Evolutionary conservation across 1,140 invertebrate genomes (phyloP), one percentile per base, ranked within the genome.

Genomic region (Microplitis mediator): DNA sequence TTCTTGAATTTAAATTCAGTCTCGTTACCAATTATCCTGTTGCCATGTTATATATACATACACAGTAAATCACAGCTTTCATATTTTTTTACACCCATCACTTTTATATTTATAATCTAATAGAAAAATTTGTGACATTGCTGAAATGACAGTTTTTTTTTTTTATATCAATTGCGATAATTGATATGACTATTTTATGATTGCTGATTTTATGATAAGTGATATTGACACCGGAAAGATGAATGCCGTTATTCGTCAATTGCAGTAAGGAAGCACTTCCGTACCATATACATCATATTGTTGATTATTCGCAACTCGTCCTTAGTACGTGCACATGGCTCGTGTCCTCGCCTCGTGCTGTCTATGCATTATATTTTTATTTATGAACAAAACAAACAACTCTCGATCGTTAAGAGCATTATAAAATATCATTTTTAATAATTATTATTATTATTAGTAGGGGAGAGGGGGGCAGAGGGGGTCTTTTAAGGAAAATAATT

Each of bases 1-100:
- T 34, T 58, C 58, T 39, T 73, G 71, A 75, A 75, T 75, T 75
- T 71, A 50, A 75, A 75, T 75, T 51, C 54, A 52, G 66, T 62
- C 72, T 70, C 72, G 54, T 73, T 73, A 66, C 16, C 9, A 32
- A 52, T 66, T 52, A 64, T 64, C 35, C 34, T 64, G 39, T 64
- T 64, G 62, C 36, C 23, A 64, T 23, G 23, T 23, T 23, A 23
- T 23, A 23, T 23, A 23, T 23, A 23, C 23, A 23, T 23, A 23
- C 23, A 23, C 23, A 23, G 23, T 23, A 23, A 23, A 23, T 23
- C 23, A 23, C 23, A 23, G 23, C 23, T 23, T 23, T 23, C 23
- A 23, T 23, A 23, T 23, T 23, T 23, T 23, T 23, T 23, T 2
- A 23, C 23, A 23, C 23, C 23, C 2, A 39, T 39, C 1, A 39